phyloP scores from a whole-genome alignment of 2,888 invertebrate genomes.

The Sinodicranocentrus sp. region DNA sequence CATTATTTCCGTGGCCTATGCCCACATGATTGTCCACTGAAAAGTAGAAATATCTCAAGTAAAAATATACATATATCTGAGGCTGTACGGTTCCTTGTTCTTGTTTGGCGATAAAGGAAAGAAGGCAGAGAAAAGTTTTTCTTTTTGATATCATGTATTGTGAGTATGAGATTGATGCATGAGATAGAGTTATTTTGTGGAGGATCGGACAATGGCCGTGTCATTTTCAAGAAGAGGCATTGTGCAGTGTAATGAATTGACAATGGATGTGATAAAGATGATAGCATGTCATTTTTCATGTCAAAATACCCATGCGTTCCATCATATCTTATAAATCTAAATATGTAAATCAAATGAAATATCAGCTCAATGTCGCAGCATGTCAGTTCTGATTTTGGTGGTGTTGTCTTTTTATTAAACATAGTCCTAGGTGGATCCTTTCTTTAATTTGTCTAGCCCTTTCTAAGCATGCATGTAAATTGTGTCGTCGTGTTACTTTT shows the following conservation, averaged over 20 bases:
- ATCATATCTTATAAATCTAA: conserved; percentile 31
- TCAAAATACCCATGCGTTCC: conserved; percentile 73
- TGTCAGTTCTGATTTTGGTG: conserved; percentile 62
- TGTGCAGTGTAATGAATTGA: conserved; percentile 75
- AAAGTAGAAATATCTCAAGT: no score
- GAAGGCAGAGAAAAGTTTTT: conserved; percentile 16
- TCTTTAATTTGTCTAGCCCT: conserved; percentile 15
- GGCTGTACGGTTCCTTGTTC: no score
- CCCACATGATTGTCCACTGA: no score
- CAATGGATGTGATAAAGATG: conserved; percentile 76
- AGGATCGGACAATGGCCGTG: conserved; percentile 72
- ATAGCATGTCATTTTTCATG: conserved; percentile 76
- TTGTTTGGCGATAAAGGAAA: not conserved
- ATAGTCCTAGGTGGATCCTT: conserved; percentile 9
- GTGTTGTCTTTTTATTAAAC: conserved; percentile 20
- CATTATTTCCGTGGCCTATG: no score
- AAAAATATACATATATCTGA: no score
- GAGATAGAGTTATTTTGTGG: conserved; percentile 67
- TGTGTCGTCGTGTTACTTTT: not conserved
- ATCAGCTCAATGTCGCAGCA: conserved; percentile 63
- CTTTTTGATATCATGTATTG: conserved; percentile 17
- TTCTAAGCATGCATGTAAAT: conserved; percentile 5
- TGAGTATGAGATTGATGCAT: conserved; percentile 43
- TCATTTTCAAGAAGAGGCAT: conserved; percentile 73
- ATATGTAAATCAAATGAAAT: conserved; percentile 65